phyloP scores from a whole-genome alignment of 2,797 vertebrate species.

The Notolepis coatsorum region DNA sequence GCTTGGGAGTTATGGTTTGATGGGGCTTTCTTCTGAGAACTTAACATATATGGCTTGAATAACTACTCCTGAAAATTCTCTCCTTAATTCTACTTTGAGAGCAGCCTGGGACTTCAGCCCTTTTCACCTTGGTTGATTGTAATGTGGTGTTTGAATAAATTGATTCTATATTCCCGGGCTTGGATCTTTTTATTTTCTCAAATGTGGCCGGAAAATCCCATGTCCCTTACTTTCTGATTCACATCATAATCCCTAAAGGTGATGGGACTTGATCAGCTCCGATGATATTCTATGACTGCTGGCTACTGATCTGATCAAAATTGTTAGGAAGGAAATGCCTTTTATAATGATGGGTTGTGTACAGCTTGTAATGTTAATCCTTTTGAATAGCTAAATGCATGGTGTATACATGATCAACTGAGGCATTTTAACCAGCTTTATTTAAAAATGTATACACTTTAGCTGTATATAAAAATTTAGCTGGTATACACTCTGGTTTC shows the following conservation, averaged over 20 bases:
- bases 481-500: too few relatives aligned
- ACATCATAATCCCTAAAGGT: neutral
- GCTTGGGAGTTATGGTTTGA: neutral
- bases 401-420: too few relatives aligned
- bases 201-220: constrained; percentile 10
- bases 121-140: constrained; percentile 21
- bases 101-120: constrained; percentile 14
- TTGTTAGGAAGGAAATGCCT: neutral
- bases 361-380: neutral
- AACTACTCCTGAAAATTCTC: neutral
- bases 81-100: neutral
- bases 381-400: too few relatives aligned
- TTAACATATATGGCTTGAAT: neutral
- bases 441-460: too few relatives aligned
- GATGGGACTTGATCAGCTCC: neutral
- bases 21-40: neutral
- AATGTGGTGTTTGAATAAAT: constrained; percentile 48
- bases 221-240: neutral
- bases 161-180: constrained; percentile 31
- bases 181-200: constrained; percentile 37
- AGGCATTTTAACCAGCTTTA: too few relatives aligned
- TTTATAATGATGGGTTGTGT: neutral
- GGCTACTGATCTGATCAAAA: neutral
- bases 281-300: too few relatives aligned
- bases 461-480: too few relatives aligned